Evolutionary conservation across 64 coral and sea anemone species (phyloP).

Genomic region (Platygyra sinensis): DNA sequence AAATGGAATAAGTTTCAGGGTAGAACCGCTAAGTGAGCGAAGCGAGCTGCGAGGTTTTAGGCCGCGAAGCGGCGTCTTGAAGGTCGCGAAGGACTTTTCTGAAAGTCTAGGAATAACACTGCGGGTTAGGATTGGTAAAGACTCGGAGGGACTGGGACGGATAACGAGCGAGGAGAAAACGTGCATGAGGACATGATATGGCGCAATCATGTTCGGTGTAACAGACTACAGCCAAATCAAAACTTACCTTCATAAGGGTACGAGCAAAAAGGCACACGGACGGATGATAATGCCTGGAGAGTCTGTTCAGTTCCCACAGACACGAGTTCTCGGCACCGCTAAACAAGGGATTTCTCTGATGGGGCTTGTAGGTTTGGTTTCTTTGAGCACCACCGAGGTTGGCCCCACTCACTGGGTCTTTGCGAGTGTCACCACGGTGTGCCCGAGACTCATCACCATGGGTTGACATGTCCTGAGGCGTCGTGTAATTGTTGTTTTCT

Average conservation of each 20-base stretch:
- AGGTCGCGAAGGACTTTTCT: no score
- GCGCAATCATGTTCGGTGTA: no score
- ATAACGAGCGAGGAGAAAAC: no score
- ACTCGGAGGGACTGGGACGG: no score
- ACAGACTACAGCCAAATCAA: no score
- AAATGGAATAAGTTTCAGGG: no score
- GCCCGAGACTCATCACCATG: neutral
- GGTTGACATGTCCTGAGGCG: neutral
- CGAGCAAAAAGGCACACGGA: slow-evolving; percentile 83
- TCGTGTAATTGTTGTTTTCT: slow-evolving; percentile 31
- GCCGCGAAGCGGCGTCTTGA: no score
- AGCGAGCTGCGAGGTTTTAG: no score
- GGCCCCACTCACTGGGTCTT: neutral
- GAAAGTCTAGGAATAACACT: no score
- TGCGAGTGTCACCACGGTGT: neutral
- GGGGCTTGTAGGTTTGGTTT: neutral
- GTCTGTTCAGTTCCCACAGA: slow-evolving; percentile 77
- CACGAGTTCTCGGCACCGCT: slow-evolving; percentile 85
- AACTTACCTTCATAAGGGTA: slow-evolving; percentile 64
- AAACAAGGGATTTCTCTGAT: slow-evolving; percentile 79
- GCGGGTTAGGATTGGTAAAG: no score
- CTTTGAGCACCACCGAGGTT: neutral
- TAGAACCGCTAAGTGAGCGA: no score
- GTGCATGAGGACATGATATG: no score
- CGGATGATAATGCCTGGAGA: slow-evolving; percentile 90